Base-by-base conservation (phyloP, 1,140 invertebrate species). In the Plutomurus gul region DNA sequence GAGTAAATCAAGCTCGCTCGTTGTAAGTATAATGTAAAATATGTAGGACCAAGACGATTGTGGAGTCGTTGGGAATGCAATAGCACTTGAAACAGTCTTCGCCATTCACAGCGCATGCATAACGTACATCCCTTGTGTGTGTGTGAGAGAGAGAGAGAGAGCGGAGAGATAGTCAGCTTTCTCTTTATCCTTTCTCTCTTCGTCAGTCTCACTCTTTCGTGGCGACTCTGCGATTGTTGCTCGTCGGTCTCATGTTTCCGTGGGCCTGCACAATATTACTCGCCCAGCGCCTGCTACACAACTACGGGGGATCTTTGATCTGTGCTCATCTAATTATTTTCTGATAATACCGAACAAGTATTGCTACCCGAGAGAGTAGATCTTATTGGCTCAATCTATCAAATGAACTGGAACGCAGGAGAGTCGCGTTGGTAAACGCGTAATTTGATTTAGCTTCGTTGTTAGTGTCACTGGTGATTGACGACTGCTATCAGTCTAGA, bases 81-180 rank as follows among this genome's bases (percentile, higher is more conserved):
- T 33, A 65, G 56, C 27, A 65, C 56, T 65, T 33, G 56, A 65
- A 25, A 65, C 27, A 33, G 27, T 65, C 27, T 65, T 65, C 27
- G 6, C 16, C 30, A 30, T 60, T 65, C 27, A 65, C 56, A 65
- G 56, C 56, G 56, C 56, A 65, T 65, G 56, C 56, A 65, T 65
- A 65, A 36, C 56, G 56, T 65, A 13, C 27, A 4, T 65, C 7
- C 3, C 11, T 11, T 13, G 8, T 56, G 51, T 30, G 30, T 8
- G 0, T 25, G 3, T 36, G 30, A 27, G 51, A 7, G 56, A 65
- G 56, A 65, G 11, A 1, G 56, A 65, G 56, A 65, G 11, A 1
- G 56, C 30, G 56, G 36, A 33, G 56, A 65, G 56, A 65, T 65
- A 33, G 56, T 65, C 30, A 65, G 36, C 56, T 65, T 65, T 65